Evolutionary conservation across 2,888 invertebrate species (phyloP).

Genomic region (Apeira syringaria): DNA sequence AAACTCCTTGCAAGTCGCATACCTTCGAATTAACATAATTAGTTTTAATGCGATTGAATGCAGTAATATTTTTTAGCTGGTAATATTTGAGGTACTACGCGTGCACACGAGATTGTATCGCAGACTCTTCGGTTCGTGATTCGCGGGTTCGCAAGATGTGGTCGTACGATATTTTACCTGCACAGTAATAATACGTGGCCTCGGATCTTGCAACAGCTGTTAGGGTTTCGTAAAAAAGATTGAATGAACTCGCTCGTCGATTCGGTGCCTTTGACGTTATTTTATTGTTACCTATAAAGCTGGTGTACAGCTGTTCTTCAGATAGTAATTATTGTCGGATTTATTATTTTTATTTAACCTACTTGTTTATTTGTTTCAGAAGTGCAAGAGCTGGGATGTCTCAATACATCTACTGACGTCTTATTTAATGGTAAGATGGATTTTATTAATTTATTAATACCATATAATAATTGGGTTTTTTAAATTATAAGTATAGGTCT

Average conservation of each 20-base stretch:
- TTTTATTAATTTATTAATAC: no score
- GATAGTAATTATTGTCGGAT: not conserved
- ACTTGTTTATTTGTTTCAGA: constrained; percentile 59
- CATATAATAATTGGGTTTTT: no score
- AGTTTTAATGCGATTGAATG: no score
- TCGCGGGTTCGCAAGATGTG: constrained; percentile 13
- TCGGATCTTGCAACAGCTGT: constrained; percentile 60
- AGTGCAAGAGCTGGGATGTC: constrained; percentile 75
- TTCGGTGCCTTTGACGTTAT: constrained; percentile 47
- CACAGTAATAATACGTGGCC: constrained; percentile 53
- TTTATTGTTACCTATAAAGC: constrained; percentile 15
- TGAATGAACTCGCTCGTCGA: constrained; percentile 44
- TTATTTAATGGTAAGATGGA: constrained; percentile 61
- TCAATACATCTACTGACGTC: constrained; percentile 53
- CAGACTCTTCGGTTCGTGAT: no score
- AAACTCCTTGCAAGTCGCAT: no score
- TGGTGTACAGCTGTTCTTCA: constrained; percentile 19
- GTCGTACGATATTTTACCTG: constrained; percentile 68
- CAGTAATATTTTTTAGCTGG: no score
- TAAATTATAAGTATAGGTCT: no score
- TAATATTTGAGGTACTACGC: no score
- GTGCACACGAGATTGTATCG: no score
- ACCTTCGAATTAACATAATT: no score
- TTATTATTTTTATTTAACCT: constrained; percentile 23
- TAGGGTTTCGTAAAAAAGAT: constrained; percentile 52